Evolutionary conservation across 2,797 vertebrate species (phyloP), one percentile per base, ranked within the genome.

Genomic region (Diplodus puntazzo): DNA sequence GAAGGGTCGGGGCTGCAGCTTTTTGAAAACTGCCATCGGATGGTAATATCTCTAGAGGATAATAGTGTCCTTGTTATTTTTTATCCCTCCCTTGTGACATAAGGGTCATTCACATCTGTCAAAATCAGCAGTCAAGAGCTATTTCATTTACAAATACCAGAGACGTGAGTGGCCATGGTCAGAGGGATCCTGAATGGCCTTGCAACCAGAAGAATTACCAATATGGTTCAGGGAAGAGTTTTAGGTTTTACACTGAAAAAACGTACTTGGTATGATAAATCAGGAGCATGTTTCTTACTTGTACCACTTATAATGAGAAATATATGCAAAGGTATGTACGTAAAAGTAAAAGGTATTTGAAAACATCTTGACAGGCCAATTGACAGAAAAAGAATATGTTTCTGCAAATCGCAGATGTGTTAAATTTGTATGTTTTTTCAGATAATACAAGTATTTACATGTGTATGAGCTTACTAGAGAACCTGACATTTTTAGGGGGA

Each of bases 41-140:
- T 58, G 39, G 73, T 62, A 55, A 70, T 72, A 69, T 71, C 61
- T 68, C 80, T 72, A 30, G 45, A 77, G 63, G 21, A 63, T 34
- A 54, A 50, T 27, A 34, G 23, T 30, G 85, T 77, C 39, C 2
- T 6, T 21, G 5, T 60, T 73, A 73, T 79, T 71, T 73, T 27
- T 54, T n/a, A 69, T 63, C 60, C 13, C 12, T 52, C 50, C 7
- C 54, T 65, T 67, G 18, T 62, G 45, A 64, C 63, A 65, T 59
- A 68, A 70, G 70, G 25, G 43, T 71, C 50, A 55, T 61, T 73
- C 72, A 65, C 45, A 72, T 61, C 39, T 76, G 43, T 9, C 59
- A 9, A 77, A 75, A 84, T 69, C 49, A 72, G 66, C 48, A 42
- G 25, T 59, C 20, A 52, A 27, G 53, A 75, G 57, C 14, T 50